Base-by-base conservation (phyloP, 2,888 invertebrate species). In the Ophion obscuratus region DNA sequence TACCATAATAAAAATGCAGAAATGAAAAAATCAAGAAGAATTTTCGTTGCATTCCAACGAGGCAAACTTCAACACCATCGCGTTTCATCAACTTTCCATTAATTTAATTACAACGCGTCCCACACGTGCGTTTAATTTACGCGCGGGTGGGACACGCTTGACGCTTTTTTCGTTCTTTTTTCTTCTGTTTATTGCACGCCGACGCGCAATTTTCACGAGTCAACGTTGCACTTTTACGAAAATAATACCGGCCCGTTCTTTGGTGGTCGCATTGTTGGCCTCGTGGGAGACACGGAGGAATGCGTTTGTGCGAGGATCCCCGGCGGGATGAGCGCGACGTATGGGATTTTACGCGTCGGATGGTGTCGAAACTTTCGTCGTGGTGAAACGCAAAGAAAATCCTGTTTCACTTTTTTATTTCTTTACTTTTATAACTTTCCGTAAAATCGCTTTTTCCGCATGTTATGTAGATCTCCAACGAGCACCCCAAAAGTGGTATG, bases 71-170 rank as follows among this genome's bases (percentile, higher is more conserved):
- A 3, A 31, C 31, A 31, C 31, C 3, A 31, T n/a, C 40, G 44
- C 14, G 47, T 80, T 40, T 6, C 73, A 40, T 73, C 24, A 73
- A 40, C n/a, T 57, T 73, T 80, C 73, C 40, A 57, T 79, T 62
- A 59, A 59, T 73, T 73, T 61, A 59, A 57, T 73, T 73, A 4
- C 36, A 20, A 36, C 31, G 31, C 71, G 47, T 57, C 59, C n/a
- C 36, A 20, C 57, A 40, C 31, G 53, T 31, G 44, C n/a, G 20
- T 10, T 36, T 36, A 73, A 73, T 59, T 61, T 53, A 70, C 9
- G 47, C 53, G 5, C 53, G 14, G 53, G 53, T 70, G 24, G 7
- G 24, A 47, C 14, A 70, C 53, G 44, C 40, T 24, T 53, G 27
- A 24, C 47, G n/a, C 47, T 70, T 44, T 53, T 40, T 57, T 11